Evolutionary conservation across 2,797 vertebrate species (phyloP), one percentile per base, ranked within the genome.

Genomic region (Galaxias olidus): DNA sequence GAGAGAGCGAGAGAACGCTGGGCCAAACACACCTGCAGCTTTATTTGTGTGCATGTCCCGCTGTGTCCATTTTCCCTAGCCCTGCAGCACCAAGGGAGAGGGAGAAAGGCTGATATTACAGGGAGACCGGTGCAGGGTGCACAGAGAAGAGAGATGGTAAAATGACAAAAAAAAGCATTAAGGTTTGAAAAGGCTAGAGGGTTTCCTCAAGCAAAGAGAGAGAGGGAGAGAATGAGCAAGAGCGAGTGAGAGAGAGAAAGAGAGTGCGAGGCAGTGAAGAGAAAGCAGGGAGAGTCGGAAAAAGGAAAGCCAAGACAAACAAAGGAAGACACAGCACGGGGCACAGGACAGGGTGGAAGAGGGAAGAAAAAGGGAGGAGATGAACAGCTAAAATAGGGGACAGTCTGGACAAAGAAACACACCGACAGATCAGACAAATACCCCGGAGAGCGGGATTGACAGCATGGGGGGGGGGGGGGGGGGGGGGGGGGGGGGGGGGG

Each of bases 161-260:
- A 40, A 59, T 9, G 19, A 58, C 4, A 10, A 10, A 58, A 5
- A 30, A 18, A 17, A 17, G 45, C 10, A 47, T 43, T 30, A 30
- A 1, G 49, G 15, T 4, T 12, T 41, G 55, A 57, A 4, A 44
- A 62, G 64, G 66, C 70, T 15, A 75, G 66, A 66, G 1, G 4
- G 65, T 48, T 63, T 60, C 67, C 76, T 77, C 61, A 73, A 74
- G 61, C 72, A 78, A 84, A 83, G 83, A 84, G 83, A 85, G 83
- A 77, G 80, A 79, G 12, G 76, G 79, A 76, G 78, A 78, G 77
- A 18, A 80, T 72, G 79, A 76, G 65, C 76, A 63, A 72, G n/a
- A 42, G 46, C 45, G 9, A 8, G 9, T 20, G 8, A 58, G 60
- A 55, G 17, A 30, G 12, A 15, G 30, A 17, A 9, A 14, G 14